These are phyloP conservation scores for Perizoma affinitatum DNA, from an alignment of 2,888 invertebrate species.

Conservation along the genomic window DNA sequence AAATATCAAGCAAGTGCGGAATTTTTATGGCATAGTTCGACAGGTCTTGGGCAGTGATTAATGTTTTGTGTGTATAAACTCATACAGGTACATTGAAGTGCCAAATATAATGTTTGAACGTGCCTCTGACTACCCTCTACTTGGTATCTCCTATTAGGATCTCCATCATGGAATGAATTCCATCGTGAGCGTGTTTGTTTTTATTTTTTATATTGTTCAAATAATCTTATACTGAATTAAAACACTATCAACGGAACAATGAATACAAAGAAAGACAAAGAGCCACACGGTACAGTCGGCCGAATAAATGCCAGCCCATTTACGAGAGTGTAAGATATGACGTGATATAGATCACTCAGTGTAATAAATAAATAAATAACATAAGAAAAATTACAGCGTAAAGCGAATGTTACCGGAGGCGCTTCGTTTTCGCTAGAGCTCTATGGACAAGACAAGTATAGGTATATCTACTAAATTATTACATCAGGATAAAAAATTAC, in stretches of 20 bases:
- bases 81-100: too few species aligned
- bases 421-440: slow-evolving; percentile 51
- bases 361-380: slow-evolving; percentile 85
- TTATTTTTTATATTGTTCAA: slow-evolving; percentile 24
- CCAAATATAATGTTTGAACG: too few species aligned
- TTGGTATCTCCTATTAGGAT: too few species aligned
- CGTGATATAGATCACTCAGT: slow-evolving; percentile 83
- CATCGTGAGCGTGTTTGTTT: slow-evolving; percentile 1
- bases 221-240: slow-evolving; percentile 34
- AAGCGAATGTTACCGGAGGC: slow-evolving; percentile 84
- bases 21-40: too few species aligned
- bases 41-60: too few species aligned
- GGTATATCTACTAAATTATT: too few species aligned
- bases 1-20: too few species aligned
- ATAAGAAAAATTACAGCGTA: slow-evolving; percentile 84
- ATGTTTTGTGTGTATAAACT: too few species aligned
- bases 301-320: slow-evolving; percentile 79
- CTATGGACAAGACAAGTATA: slow-evolving; percentile 51
- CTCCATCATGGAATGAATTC: background rate
- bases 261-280: slow-evolving; percentile 47
- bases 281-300: slow-evolving; percentile 46
- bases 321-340: slow-evolving; percentile 84
- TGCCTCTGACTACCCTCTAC: too few species aligned
- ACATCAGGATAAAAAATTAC: too few species aligned
- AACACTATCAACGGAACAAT: slow-evolving; percentile 43